phyloP scores from a whole-genome alignment of 1,140 invertebrate genomes.

The Sogatella furcifera region DNA sequence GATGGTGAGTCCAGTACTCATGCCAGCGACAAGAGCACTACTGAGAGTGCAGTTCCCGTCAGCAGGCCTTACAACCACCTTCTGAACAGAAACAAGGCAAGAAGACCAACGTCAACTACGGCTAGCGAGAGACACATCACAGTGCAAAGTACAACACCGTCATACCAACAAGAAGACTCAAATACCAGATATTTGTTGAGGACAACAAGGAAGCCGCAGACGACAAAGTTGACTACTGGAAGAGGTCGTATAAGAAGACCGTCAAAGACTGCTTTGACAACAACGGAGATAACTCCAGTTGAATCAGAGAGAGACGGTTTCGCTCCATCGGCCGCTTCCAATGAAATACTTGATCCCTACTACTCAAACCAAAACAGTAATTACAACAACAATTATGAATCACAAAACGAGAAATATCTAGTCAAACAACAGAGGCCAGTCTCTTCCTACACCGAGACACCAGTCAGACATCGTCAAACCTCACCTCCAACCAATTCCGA shows the following conservation, averaged over 20 bases:
- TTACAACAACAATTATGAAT: constrained; percentile 1
- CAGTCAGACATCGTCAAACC: background rate
- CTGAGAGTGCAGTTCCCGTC: constrained; percentile 4
- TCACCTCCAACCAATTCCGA: background rate
- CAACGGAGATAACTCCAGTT: constrained; percentile 8
- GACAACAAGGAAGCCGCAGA: constrained; percentile 12
- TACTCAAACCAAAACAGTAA: constrained; percentile 1
- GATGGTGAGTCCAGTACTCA: background rate
- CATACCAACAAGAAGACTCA: constrained; percentile 1
- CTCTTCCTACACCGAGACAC: background rate
- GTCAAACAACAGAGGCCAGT: constrained; percentile 1
- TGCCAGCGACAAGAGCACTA: background rate
- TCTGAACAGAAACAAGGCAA: constrained; percentile 11
- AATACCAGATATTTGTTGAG: constrained; percentile 16
- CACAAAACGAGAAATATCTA: background rate
- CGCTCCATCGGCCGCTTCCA: constrained; percentile 16
- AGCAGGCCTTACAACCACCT: constrained; percentile 14
- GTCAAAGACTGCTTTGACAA: constrained; percentile 15
- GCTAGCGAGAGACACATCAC: background rate
- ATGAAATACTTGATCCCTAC: constrained; percentile 14
- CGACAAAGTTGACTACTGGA: constrained; percentile 16
- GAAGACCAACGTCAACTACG: background rate
- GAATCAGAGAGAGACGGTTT: constrained; percentile 11
- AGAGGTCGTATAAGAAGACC: constrained; percentile 21
- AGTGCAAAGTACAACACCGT: constrained; percentile 1